Evolutionary conservation across 2,113 vertebrate species (phyloP), one percentile per base, ranked within the genome.

Genomic region (Psilopogon haemacephalus): DNA sequence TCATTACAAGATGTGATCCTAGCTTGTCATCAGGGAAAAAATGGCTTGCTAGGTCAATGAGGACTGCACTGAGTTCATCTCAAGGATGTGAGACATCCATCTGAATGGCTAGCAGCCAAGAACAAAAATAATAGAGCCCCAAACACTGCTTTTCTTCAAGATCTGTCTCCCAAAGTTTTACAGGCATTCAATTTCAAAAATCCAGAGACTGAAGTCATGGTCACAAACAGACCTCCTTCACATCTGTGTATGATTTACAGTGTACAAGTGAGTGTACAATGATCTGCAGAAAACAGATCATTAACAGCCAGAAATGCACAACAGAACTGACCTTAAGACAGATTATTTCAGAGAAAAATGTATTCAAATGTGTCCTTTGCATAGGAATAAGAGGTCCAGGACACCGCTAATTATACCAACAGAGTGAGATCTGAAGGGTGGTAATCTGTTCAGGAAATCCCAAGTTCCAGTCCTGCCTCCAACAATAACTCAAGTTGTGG

Each of bases 11-110:
- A 97, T 63, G 21, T 97, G 97, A 97, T 97, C 96, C 95, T 93
- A 95, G 91, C 97, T 98, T 97, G 96, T 97, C 97, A 93, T 95
- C 93, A 93, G 80, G 74, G 88, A 56, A 93, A 82, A 96, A 97
- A 93, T 58, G 95, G 86, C 95, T 97, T 97, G 94, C 97, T 97
- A 93, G 95, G 97, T 97, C 97, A 97, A 90, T 91, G 92, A 98
- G 96, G 88, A 96, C 97, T 88, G 63, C 79, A 74, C 94, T 87
- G 90, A 97, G 96, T 97, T 97, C 94, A 97, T 94, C 90, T 96
- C 90, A 96, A 96, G 96, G 90, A 96, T 97, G 91, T 97, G 96
- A 96, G 94, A 90, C 87, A 94, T 75, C 91, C 76, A 33, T 76
- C 90, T 42, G 65, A 76, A 65, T 80, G 89, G 89, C 95, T 89